Conservation (phyloP, 2,888 invertebrate genomes). For the Atherix ibis region DNA sequence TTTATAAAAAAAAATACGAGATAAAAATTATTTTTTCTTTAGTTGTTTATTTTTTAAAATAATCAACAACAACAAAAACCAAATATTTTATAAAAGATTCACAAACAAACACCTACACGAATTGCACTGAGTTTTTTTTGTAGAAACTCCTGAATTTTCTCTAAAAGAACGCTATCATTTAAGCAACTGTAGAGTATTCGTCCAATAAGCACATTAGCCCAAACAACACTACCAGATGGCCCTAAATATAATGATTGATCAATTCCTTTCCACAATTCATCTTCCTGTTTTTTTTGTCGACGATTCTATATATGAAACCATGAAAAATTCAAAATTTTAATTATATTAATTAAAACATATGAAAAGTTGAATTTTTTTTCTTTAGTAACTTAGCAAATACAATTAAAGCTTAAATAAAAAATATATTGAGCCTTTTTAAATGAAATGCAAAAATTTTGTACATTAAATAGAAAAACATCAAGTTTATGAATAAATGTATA, state of each 20-base stretch:
- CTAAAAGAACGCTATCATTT: conserved; percentile 20
- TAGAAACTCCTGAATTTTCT: conserved; percentile 26
- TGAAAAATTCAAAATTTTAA: neutral
- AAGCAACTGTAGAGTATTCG: conserved; percentile 27
- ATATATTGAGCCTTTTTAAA: neutral
- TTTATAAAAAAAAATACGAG: conserved; percentile 1
- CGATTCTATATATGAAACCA: conserved; percentile 17
- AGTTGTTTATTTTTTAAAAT: no score
- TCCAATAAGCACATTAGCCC: conserved; percentile 29
- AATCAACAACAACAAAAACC: no score
- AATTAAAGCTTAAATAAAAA: conserved; percentile 4
- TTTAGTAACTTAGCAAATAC: neutral
- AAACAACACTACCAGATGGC: conserved; percentile 30
- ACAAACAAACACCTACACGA: conserved; percentile 20
- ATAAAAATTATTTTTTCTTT: neutral
- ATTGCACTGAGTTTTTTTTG: conserved; percentile 30
- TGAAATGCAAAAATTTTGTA: neutral
- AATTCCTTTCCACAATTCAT: conserved; percentile 31
- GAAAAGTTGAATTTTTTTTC: conserved; percentile 8
- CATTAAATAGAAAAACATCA: no score
- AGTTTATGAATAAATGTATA: no score
- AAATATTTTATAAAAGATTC: no score
- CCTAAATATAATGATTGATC: conserved; percentile 29
- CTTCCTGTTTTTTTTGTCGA: conserved; percentile 25
- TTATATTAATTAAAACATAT: conserved; percentile 12